A percentile compares a stretch with the other conserved stretches of the same genome.
These are phyloP conservation scores for Xiphydria camelus DNA, from an alignment of 2,888 invertebrate species.

Conservation along the genomic window DNA sequence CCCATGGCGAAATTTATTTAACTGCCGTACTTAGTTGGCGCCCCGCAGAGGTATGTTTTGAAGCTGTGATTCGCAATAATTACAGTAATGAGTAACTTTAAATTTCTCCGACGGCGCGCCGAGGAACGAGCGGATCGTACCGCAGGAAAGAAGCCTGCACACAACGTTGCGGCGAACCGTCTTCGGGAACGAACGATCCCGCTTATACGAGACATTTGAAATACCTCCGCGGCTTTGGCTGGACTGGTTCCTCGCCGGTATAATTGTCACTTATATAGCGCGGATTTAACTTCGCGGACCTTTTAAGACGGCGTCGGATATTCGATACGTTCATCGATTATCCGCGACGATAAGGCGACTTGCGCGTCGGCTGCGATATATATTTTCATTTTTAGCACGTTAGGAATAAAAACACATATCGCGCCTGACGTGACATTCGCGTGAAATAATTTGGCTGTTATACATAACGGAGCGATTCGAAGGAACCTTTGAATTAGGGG, in stretches of 20 bases:
- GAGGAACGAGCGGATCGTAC: conserved; percentile 27
- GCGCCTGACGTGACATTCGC: too few species aligned
- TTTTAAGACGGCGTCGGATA: too few species aligned
- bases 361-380: too few species aligned
- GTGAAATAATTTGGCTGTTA: too few species aligned
- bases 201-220: not conserved
- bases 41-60: conserved; percentile 39
- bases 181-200: conserved; percentile 23
- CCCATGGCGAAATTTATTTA: conserved; percentile 45
- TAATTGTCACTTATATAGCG: conserved; percentile 1
- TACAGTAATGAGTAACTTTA: conserved; percentile 41
- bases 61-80: conserved; percentile 42
- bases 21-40: conserved; percentile 43
- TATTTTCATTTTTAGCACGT: too few species aligned
- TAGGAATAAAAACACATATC: too few species aligned
- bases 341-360: too few species aligned
- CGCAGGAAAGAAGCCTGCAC: conserved; percentile 17
- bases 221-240: not conserved
- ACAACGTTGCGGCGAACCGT: conserved; percentile 20
- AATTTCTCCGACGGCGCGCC: conserved; percentile 31
- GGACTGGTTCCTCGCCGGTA: not conserved
- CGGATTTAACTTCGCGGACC: not conserved
- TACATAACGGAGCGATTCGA: too few species aligned
- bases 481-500: too few species aligned
- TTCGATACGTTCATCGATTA: too few species aligned